phyloP scores from a whole-genome alignment of 2,888 invertebrate species.

The Netelia melanura region DNA sequence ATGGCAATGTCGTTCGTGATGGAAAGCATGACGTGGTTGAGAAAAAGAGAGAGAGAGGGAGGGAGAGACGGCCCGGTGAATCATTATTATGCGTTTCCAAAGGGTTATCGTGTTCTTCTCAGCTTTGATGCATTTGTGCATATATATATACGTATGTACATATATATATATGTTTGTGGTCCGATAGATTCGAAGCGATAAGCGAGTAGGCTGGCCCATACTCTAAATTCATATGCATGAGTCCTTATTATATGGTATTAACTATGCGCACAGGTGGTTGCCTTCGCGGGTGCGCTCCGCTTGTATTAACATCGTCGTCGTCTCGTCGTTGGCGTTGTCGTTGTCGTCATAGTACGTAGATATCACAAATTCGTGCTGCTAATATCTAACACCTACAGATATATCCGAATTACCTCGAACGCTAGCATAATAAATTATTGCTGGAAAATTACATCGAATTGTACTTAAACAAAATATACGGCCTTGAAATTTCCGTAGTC shows the following conservation, averaged over 20 bases:
- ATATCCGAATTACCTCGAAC: not conserved
- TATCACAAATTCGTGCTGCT: conserved; percentile 73
- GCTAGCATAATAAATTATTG: not conserved
- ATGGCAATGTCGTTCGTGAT: conserved; percentile 16
- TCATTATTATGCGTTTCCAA: conserved; percentile 73
- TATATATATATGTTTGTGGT: conserved; percentile 63
- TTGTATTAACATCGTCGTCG: conserved; percentile 33
- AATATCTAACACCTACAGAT: conserved; percentile 75
- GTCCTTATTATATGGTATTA: conserved; percentile 84
- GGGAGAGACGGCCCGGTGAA: conserved; percentile 53
- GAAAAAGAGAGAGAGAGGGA: conserved; percentile 9
- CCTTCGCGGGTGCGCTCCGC: conserved; percentile 72
- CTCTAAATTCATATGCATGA: conserved; percentile 82
- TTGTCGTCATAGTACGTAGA: conserved; percentile 37
- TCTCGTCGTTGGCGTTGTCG: not conserved
- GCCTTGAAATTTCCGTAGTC: no score
- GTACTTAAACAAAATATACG: no score
- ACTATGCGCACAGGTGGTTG: conserved; percentile 84
- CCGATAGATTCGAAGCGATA: conserved; percentile 80
- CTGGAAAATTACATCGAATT: no score
- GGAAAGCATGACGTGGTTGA: conserved; percentile 39
- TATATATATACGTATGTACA: conserved; percentile 17
- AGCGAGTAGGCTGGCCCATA: conserved; percentile 78
- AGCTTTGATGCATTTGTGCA: conserved; percentile 41
- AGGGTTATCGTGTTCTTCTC: conserved; percentile 75